phyloP scores from a whole-genome alignment of 2,797 vertebrate genomes.

The Poeciliopsis infans region DNA sequence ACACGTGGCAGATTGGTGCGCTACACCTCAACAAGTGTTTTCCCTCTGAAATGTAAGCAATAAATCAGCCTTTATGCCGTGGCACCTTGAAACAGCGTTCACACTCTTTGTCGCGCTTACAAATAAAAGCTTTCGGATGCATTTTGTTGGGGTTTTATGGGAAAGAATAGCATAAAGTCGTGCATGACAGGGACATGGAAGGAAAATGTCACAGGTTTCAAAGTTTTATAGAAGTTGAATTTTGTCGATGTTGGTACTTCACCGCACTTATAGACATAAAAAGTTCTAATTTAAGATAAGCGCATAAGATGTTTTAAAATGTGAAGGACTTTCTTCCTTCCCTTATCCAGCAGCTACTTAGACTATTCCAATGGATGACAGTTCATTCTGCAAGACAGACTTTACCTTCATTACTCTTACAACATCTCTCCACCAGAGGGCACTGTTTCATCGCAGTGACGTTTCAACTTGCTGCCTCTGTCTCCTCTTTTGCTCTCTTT shows the following conservation, averaged over 20 bases:
- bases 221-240: background rate
- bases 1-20: background rate
- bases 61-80: background rate
- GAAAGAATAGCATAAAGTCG: background rate
- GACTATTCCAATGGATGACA: background rate
- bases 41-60: background rate
- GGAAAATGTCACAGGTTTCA: background rate
- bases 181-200: background rate
- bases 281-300: background rate
- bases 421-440: conserved; percentile 69
- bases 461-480: conserved; percentile 18
- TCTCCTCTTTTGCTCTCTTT: background rate
- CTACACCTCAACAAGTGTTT: background rate
- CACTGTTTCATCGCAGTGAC: conserved; percentile 66
- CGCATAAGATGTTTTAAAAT: background rate
- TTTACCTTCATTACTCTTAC: conserved; percentile 36
- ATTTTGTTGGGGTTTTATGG: background rate
- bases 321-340: background rate
- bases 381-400: background rate
- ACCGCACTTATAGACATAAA: background rate
- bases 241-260: background rate
- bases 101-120: background rate
- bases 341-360: background rate
- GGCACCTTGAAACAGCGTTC: background rate
- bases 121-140: background rate